Conservation (phyloP, 2,797 vertebrate species). For the Protonibea diacanthus region DNA sequence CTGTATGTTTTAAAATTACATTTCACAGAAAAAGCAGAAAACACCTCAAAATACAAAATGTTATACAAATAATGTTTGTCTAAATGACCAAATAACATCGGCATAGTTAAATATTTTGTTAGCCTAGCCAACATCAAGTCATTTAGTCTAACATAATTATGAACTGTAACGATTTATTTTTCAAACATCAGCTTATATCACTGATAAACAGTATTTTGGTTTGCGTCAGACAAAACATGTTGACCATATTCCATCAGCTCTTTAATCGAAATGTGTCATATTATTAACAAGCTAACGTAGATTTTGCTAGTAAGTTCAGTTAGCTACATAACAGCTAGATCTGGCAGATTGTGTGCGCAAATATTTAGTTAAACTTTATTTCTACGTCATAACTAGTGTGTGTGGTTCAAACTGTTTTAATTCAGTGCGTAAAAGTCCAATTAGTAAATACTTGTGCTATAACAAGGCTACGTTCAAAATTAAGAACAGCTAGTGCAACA, state of each 20-base stretch:
- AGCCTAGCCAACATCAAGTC: background rate
- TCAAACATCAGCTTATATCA: background rate
- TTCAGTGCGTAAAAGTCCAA: background rate
- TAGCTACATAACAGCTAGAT: background rate
- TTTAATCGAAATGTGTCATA: background rate
- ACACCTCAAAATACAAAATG: background rate
- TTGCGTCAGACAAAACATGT: background rate
- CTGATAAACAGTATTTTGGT: background rate
- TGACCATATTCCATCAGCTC: background rate
- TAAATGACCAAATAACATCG: background rate
- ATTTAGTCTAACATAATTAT: background rate
- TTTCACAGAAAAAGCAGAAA: background rate
- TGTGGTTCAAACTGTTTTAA: background rate
- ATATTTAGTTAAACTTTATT: background rate
- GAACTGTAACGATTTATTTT: background rate
- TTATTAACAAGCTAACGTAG: background rate
- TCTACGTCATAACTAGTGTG: background rate
- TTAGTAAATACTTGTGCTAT: background rate
- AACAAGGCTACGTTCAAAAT: background rate
- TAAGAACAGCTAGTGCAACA: background rate
- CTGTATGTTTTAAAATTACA: background rate
- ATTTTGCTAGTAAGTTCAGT: background rate
- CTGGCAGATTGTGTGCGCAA: background rate
- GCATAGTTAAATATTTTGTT: background rate
- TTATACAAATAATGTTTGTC: background rate